Conservation (phyloP, 2,797 vertebrate genomes). For the Anguilla megastoma region DNA sequence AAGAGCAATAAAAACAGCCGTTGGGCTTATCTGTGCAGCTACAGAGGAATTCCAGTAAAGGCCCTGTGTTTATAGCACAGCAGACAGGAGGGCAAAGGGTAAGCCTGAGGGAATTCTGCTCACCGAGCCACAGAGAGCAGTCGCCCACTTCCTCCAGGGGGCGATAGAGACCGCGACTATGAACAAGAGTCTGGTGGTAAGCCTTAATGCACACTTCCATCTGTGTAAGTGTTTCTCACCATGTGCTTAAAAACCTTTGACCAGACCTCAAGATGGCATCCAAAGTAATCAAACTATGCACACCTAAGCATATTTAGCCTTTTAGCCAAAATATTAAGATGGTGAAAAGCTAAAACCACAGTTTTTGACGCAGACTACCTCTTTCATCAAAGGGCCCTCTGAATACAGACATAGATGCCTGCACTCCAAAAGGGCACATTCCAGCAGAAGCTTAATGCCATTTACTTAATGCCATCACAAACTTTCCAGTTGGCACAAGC, state of each 20-base stretch:
- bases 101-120: constrained; percentile 47
- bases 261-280: background rate
- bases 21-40: background rate
- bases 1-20: background rate
- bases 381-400: background rate
- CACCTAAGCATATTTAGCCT: too few species aligned
- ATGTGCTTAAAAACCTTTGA: background rate
- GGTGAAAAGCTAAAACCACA: too few species aligned
- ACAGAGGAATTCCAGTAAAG: constrained; percentile 38
- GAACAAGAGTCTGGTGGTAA: background rate
- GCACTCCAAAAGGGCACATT: background rate
- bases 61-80: constrained; percentile 35
- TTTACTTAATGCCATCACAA: background rate
- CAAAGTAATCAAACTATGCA: background rate
- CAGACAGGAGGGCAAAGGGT: constrained; percentile 31
- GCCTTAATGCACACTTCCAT: too few species aligned
- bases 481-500: background rate
- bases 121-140: constrained; percentile 22
- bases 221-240: background rate
- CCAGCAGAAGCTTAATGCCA: background rate
- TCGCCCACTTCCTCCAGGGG: background rate
- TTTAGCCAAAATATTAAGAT: too few species aligned
- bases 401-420: background rate
- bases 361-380: too few species aligned
- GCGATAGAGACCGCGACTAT: background rate